These are phyloP conservation scores for Cephus pulcher DNA, from an alignment of 2,888 invertebrate genomes.

Conservation along the genomic window DNA sequence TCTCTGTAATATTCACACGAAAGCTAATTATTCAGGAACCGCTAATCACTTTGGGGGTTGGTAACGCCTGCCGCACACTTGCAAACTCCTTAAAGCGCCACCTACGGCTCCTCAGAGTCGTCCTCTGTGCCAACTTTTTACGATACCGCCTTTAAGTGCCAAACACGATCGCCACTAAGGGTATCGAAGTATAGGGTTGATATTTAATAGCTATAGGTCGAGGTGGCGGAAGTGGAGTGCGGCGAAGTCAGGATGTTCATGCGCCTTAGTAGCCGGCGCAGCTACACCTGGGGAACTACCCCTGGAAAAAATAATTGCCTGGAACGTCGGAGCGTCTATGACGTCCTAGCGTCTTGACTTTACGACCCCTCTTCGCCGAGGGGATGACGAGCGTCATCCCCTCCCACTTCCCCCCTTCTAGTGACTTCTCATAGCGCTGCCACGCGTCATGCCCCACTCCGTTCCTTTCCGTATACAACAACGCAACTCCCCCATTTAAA, in stretches of 20 bases:
- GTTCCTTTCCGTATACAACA: too few species aligned
- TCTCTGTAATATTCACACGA: neutral
- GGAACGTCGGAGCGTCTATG: neutral
- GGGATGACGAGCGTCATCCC: neutral
- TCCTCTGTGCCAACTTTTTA: neutral
- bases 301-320: neutral
- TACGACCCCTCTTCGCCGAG: neutral
- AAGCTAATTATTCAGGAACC: neutral
- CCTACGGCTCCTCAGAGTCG: neutral
- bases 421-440: neutral
- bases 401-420: neutral
- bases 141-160: neutral
- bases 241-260: neutral
- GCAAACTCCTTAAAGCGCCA: neutral
- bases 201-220: neutral
- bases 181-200: neutral
- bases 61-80: neutral
- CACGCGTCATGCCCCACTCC: neutral
- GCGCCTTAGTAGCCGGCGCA: neutral
- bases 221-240: neutral
- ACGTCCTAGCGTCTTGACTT: neutral
- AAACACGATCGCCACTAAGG: neutral
- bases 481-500: neutral
- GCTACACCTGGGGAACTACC: neutral
- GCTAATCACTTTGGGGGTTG: neutral